Conservation (phyloP, 1,140 invertebrate species). For the Acyrthosiphon pisum region DNA sequence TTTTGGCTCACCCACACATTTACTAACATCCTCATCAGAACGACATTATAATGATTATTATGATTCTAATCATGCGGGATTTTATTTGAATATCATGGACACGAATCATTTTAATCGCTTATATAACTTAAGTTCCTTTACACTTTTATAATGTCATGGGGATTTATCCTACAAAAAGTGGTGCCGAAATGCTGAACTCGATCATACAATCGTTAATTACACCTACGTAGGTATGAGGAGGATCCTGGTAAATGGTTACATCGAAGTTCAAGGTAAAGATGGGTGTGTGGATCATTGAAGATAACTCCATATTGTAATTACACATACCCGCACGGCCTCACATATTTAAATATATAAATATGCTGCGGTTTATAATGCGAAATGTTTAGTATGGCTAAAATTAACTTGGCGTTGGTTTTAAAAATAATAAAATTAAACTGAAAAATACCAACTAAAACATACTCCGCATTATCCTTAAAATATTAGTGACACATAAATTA, state of each 20-base stretch:
- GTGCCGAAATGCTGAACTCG: background rate
- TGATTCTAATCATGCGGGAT: background rate
- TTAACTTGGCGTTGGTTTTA: too few species aligned
- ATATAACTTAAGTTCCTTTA: background rate
- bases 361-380: too few species aligned
- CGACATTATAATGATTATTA: background rate
- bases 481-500: too few species aligned
- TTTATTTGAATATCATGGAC: background rate
- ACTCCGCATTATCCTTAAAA: too few species aligned
- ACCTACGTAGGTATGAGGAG: background rate
- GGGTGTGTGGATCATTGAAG: too few species aligned
- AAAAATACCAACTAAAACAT: too few species aligned
- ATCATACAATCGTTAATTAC: too few species aligned
- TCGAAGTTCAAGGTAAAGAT: too few species aligned
- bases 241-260: background rate
- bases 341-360: too few species aligned
- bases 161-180: background rate
- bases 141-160: background rate
- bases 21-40: background rate
- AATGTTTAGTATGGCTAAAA: too few species aligned
- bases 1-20: constrained; percentile 18
- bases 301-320: background rate
- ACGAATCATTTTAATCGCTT: background rate
- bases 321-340: too few species aligned
- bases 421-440: too few species aligned